Evolutionary conservation across 2,888 invertebrate species (phyloP).

Genomic region (Lasioglossum pauxillum): DNA sequence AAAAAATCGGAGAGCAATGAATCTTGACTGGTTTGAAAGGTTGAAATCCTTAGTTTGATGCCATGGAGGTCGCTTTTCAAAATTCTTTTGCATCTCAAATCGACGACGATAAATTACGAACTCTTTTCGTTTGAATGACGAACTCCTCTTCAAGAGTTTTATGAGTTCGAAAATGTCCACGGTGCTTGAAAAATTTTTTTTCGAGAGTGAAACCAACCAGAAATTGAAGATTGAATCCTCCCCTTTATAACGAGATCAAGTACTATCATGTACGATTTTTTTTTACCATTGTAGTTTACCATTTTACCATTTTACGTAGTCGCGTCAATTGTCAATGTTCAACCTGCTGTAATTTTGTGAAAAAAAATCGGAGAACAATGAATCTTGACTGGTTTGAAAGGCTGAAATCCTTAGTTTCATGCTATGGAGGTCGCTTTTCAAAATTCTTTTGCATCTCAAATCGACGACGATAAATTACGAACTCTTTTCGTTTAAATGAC

Average conservation of each 20-base stretch:
- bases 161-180: not conserved
- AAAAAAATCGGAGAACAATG: no score
- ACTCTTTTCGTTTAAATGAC: no score
- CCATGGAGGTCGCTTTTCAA: fast-evolving
- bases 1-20: no score
- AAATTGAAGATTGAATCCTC: not conserved
- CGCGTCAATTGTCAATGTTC: no score
- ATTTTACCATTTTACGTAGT: not conserved
- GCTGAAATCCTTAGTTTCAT: not conserved
- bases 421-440: fast-evolving
- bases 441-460: not conserved
- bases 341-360: no score
- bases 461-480: not conserved
- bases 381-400: not conserved
- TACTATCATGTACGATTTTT: not conserved
- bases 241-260: not conserved
- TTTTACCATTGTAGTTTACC: no score
- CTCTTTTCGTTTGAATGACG: no score
- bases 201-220: not conserved
- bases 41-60: not conserved
- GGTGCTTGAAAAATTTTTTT: not conserved
- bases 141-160: not conserved
- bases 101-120: not conserved
- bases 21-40: not conserved
- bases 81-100: not conserved